These are phyloP conservation scores for Drosophila tripunctata DNA, from an alignment of 2,888 invertebrate genomes.

Conservation along the genomic window DNA sequence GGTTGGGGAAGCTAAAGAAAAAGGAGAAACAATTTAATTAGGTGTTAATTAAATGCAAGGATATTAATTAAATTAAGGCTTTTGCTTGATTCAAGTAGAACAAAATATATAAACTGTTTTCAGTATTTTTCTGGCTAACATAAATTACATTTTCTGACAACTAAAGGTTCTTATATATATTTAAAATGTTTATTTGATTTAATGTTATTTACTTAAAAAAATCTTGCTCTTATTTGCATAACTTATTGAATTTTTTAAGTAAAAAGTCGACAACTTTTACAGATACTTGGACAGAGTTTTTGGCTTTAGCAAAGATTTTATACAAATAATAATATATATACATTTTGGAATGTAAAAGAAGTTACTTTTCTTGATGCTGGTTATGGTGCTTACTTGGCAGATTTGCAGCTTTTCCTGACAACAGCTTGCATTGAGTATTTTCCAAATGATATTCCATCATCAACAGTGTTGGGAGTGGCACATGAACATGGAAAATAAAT, in stretches of 20 bases:
- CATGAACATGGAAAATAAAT: conserved; percentile 68
- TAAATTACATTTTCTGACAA: too few relatives aligned
- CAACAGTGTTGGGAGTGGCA: conserved; percentile 36
- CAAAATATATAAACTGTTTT: too few relatives aligned
- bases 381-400: conserved; percentile 25
- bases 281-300: background rate
- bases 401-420: conserved; percentile 4
- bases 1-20: background rate
- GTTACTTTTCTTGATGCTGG: conserved; percentile 6
- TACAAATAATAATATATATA: conserved; percentile 6
- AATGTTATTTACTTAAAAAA: too few relatives aligned
- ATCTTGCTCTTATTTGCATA: background rate
- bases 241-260: background rate
- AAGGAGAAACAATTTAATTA: background rate
- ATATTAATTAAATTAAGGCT: too few relatives aligned
- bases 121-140: too few relatives aligned
- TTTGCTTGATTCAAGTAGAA: too few relatives aligned
- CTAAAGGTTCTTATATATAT: too few relatives aligned
- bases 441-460: conserved; percentile 33
- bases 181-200: too few relatives aligned
- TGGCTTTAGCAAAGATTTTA: background rate
- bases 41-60: too few relatives aligned
- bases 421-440: conserved; percentile 11
- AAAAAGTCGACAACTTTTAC: background rate
- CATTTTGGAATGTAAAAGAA: conserved; percentile 4